Evolutionary conservation across 2,888 invertebrate genomes (phyloP), one percentile per base, ranked within the genome.

Genomic region (Gymnocheta viridis): DNA sequence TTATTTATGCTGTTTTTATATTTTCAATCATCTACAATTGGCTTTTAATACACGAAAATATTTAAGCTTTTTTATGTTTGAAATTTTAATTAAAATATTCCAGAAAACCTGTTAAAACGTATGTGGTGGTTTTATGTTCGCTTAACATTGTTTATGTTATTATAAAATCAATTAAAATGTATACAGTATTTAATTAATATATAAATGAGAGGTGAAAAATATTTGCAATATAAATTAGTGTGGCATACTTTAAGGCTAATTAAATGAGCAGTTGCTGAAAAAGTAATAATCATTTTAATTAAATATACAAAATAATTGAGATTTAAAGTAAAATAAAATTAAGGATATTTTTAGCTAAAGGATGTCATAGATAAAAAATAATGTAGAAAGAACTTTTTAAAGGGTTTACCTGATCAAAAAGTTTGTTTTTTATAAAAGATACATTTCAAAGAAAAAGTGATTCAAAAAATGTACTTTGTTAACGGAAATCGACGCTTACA

Each of bases 71-170:
- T 72, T 58, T 22, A 10, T 0, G 66, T 12, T 14, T 27, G 44
- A 56, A 67, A 35, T 58, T 44, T 66, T 66, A 77, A 77, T 77
- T 77, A 58, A 67, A 77, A 67, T 58, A 47, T 67, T 4, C 44
- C 9, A 32, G 54, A 74, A 64, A 69, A 67, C 35, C 29, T 70
- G 51, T 54, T 62, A 44, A 79, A 54, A 70, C 24, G 32, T 44
- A 27, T 70, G 70, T 35, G 70, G 70, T 35, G 70, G 78, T 54
- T 64, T 32, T 14, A 24, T n/a, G n/a, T 9, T 24, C 32, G 32
- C 14, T 60, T 66, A 56, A 24, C 14, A 56, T 14, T 47, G 22
- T 67, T 67, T 58, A 35, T 56, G 35, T 67, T 47, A 47, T 56
- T 58, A 67, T 27, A 58, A 47, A 77, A 67, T 35, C 47, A 67